These are phyloP conservation scores for Drosophila setifemur DNA, from an alignment of 1,140 invertebrate species.

Conservation along the genomic window DNA sequence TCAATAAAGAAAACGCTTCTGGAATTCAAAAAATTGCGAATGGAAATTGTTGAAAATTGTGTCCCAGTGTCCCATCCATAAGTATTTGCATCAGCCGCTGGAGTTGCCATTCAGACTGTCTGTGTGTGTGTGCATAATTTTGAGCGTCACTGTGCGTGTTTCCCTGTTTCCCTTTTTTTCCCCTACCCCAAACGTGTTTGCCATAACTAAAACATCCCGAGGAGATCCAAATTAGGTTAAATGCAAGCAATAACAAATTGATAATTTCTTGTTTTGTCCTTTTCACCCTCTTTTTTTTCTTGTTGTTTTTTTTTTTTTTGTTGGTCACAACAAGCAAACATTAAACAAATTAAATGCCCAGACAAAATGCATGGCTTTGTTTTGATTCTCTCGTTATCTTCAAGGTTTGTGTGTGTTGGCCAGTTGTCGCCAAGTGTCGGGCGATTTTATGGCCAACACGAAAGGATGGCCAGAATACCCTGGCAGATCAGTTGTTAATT, in stretches of 20 bases:
- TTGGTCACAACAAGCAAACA: background rate
- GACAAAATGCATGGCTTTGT: constrained; percentile 9
- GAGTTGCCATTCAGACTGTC: background rate
- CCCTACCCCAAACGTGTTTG: constrained; percentile 51
- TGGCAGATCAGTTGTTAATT: no score
- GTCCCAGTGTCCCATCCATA: constrained; percentile 31
- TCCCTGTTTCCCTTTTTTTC: constrained; percentile 4
- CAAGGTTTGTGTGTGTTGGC: background rate
- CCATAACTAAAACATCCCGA: constrained; percentile 43
- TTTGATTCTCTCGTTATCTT: background rate
- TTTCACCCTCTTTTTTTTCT: no score
- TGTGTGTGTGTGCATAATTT: constrained; percentile 38
- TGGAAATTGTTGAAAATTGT: constrained; percentile 35
- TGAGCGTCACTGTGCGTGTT: constrained; percentile 6
- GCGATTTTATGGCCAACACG: constrained; percentile 9
- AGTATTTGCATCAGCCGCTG: constrained; percentile 35
- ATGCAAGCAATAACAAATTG: constrained; percentile 56
- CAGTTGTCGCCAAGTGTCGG: constrained; percentile 12
- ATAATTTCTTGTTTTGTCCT: no score
- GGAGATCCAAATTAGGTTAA: constrained; percentile 56
- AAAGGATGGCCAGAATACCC: no score
- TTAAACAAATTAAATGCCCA: constrained; percentile 12
- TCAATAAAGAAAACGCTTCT: constrained; percentile 38
- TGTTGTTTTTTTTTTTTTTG: background rate
- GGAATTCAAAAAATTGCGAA: constrained; percentile 51